Conservation (phyloP, 2,888 invertebrate species). For the Emmelina monodactyla region DNA sequence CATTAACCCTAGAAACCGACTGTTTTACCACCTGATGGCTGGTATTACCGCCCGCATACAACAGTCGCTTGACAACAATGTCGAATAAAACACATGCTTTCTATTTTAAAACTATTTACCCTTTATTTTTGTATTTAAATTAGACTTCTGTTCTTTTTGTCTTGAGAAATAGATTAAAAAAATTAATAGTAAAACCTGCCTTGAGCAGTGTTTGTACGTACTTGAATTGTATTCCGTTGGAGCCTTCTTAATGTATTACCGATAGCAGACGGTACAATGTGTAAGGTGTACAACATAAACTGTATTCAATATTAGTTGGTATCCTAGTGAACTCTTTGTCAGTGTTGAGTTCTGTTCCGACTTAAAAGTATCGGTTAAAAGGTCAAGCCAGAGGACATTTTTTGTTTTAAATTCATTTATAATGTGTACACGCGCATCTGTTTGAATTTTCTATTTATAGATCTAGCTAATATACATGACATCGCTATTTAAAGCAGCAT, state of each 20-base stretch:
- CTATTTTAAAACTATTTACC: no score
- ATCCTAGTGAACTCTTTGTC: background rate
- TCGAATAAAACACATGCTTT: no score
- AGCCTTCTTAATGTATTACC: conserved; percentile 53
- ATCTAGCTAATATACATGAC: no score
- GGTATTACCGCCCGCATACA: background rate
- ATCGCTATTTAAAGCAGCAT: no score
- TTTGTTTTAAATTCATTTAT: conserved; percentile 31
- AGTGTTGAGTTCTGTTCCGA: background rate
- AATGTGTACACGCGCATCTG: conserved; percentile 13
- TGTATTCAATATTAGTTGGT: background rate
- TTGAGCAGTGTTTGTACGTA: conserved; percentile 33
- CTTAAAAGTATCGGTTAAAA: conserved; percentile 34
- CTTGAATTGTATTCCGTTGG: conserved; percentile 62
- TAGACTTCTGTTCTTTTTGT: no score
- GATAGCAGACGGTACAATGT: conserved; percentile 45
- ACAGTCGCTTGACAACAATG: conserved; percentile 57
- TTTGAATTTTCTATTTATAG: no score
- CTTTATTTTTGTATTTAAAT: no score
- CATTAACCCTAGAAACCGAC: conserved; percentile 24
- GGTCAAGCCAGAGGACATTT: conserved; percentile 52
- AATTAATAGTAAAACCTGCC: no score
- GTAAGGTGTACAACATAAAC: background rate
- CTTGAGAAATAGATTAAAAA: no score
- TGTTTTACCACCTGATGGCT: background rate